Evolutionary conservation across 2,888 invertebrate genomes (phyloP).

Genomic region (Caenorhabditis macrosperma): DNA sequence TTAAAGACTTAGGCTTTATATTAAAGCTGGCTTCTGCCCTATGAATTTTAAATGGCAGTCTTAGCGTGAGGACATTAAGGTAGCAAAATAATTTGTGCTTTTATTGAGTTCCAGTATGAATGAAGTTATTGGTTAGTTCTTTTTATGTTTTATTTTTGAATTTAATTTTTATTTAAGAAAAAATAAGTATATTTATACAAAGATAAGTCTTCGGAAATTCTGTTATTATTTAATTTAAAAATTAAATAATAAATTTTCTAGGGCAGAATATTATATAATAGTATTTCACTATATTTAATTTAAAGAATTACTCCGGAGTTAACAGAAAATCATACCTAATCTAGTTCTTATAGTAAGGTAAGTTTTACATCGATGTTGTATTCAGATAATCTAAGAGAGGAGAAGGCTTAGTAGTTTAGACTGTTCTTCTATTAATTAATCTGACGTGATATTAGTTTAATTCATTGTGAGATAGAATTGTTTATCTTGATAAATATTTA

Average conservation of each 20-base stretch:
- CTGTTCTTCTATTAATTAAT: slow-evolving; percentile 75
- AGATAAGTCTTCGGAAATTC: slow-evolving; percentile 76
- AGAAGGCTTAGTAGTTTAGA: slow-evolving; percentile 71
- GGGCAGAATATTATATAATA: slow-evolving; percentile 74
- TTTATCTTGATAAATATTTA: slow-evolving; percentile 73
- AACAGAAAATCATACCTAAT: slow-evolving; percentile 76
- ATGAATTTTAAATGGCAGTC: slow-evolving; percentile 88
- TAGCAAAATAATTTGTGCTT: slow-evolving; percentile 89
- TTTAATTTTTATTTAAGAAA: slow-evolving; percentile 71
- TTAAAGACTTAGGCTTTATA: slow-evolving; percentile 80
- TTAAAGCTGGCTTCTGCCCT: slow-evolving; percentile 87
- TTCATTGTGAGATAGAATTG: slow-evolving; percentile 76
- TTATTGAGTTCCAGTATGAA: slow-evolving; percentile 89
- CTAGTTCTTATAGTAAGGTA: slow-evolving; percentile 73
- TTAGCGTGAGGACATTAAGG: slow-evolving; percentile 88
- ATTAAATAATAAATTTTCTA: slow-evolving; percentile 69
- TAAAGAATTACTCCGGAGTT: slow-evolving; percentile 77
- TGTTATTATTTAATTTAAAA: slow-evolving; percentile 59
- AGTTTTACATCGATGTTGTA: slow-evolving; percentile 76
- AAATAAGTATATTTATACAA: slow-evolving; percentile 70
- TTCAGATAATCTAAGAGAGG: slow-evolving; percentile 69
- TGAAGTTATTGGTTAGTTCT: slow-evolving; percentile 80
- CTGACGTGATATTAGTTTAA: slow-evolving; percentile 76
- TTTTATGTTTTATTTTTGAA: slow-evolving; percentile 67
- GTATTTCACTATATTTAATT: slow-evolving; percentile 70